Evolutionary conservation across 2,888 invertebrate species (phyloP).

Genomic region (Plagodis dolabraria): DNA sequence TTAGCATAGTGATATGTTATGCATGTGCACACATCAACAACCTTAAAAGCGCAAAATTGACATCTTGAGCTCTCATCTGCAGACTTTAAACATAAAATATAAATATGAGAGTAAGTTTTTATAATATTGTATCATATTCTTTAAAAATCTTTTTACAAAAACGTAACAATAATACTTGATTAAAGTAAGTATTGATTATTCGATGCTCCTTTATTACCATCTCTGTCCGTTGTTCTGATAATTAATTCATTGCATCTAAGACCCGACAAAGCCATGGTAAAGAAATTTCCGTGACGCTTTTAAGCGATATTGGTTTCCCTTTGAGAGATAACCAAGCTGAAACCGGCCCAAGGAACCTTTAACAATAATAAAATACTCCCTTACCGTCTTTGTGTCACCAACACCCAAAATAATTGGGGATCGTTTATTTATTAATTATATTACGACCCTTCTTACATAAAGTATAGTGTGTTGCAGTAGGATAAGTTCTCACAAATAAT

Average conservation of each 20-base stretch:
- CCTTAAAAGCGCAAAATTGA: no score
- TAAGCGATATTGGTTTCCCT: constrained; percentile 21
- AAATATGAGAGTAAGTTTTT: no score
- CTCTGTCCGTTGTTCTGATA: no score
- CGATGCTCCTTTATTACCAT: no score
- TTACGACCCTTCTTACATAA: constrained; percentile 27
- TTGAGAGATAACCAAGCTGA: constrained; percentile 21
- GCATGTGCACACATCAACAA: no score
- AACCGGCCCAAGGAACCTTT: constrained; percentile 12
- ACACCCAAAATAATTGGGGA: constrained; percentile 34
- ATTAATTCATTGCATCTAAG: background rate
- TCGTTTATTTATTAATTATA: constrained; percentile 36
- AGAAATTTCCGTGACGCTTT: constrained; percentile 10
- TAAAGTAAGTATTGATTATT: no score
- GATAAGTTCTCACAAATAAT: constrained; percentile 2
- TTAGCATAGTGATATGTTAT: no score
- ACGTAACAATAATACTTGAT: no score
- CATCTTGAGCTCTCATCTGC: no score
- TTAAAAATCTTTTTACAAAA: no score
- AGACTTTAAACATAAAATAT: no score
- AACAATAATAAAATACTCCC: constrained; percentile 20
- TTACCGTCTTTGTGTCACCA: constrained; percentile 26
- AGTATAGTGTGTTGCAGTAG: background rate
- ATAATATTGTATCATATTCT: no score
- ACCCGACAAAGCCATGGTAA: background rate